Conservation (phyloP, 2,113 vertebrate genomes). For the Protobothrops mucrosquamatus region DNA sequence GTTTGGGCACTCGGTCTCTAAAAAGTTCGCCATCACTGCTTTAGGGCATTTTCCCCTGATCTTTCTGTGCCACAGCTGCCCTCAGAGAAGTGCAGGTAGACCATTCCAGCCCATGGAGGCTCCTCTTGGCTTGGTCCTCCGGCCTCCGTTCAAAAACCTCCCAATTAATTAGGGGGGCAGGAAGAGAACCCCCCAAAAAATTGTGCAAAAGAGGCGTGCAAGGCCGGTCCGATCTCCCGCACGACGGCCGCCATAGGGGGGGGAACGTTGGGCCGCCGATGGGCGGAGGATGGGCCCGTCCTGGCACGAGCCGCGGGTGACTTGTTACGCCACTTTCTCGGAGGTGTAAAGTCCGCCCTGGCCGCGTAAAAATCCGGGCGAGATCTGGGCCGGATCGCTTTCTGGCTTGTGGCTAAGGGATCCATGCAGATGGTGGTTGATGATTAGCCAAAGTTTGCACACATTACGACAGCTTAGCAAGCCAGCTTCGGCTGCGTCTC, state of each 20-base stretch:
- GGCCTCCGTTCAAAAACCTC: not conserved
- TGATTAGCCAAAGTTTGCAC: conserved; percentile 23
- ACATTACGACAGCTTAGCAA: not conserved
- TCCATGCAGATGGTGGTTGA: conserved; percentile 26
- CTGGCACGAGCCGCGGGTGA: conserved; percentile 36
- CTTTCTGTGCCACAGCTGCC: not conserved
- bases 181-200: not conserved
- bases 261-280: fast-evolving
- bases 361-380: conserved; percentile 18
- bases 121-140: not conserved
- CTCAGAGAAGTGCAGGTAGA: not conserved
- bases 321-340: conserved; percentile 32
- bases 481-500: not conserved
- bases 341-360: conserved; percentile 68
- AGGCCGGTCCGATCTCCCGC: not conserved
- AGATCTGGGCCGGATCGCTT: not conserved
- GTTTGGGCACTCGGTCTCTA: too few relatives aligned
- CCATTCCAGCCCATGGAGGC: not conserved
- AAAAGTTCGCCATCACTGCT: too few relatives aligned
- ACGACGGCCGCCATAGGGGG: not conserved
- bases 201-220: not conserved
- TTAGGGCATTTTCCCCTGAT: not conserved
- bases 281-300: not conserved
- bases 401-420: not conserved
- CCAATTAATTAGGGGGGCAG: not conserved